Conservation (phyloP, 1,140 invertebrate genomes). For the Choristoneura fumiferana region DNA sequence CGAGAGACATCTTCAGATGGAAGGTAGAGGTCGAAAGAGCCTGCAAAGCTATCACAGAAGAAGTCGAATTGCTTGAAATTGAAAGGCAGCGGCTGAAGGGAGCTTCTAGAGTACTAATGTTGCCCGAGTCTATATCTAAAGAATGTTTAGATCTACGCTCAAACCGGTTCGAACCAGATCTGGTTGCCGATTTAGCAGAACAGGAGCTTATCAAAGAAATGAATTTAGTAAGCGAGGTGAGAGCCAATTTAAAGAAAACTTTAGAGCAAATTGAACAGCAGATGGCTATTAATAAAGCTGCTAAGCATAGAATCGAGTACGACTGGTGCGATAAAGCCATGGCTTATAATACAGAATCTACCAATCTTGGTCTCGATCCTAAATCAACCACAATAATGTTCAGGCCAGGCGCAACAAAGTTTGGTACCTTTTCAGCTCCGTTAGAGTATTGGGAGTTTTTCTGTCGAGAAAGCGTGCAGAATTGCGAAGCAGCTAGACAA, state of each 20-base stretch:
- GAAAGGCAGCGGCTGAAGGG: conserved; percentile 82
- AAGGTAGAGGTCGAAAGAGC: conserved; percentile 84
- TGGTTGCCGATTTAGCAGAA: conserved; percentile 89
- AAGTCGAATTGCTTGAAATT: conserved; percentile 82
- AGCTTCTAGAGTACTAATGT: conserved; percentile 80
- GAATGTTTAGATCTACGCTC: conserved; percentile 88
- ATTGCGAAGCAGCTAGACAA: conserved; percentile 81
- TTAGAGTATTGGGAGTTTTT: conserved; percentile 85
- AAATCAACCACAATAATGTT: conserved; percentile 83
- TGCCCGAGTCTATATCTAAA: conserved; percentile 83
- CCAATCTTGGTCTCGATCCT: conserved; percentile 82
- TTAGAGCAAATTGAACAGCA: conserved; percentile 86
- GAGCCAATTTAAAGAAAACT: conserved; percentile 79
- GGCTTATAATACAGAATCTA: conserved; percentile 86
- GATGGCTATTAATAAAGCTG: conserved; percentile 85
- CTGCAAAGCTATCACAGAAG: conserved; percentile 82
- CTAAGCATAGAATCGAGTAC: conserved; percentile 88
- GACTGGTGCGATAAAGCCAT: conserved; percentile 95
- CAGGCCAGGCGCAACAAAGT: conserved; percentile 83
- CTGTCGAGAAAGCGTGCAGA: conserved; percentile 82
- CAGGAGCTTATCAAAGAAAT: conserved; percentile 88
- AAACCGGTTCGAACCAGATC: conserved; percentile 86
- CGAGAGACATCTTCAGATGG: conserved; percentile 82
- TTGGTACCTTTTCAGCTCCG: conserved; percentile 84
- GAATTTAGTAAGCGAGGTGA: conserved; percentile 83